Conservation (phyloP, 2,888 invertebrate species). For the Ganaspis brasiliensis region DNA sequence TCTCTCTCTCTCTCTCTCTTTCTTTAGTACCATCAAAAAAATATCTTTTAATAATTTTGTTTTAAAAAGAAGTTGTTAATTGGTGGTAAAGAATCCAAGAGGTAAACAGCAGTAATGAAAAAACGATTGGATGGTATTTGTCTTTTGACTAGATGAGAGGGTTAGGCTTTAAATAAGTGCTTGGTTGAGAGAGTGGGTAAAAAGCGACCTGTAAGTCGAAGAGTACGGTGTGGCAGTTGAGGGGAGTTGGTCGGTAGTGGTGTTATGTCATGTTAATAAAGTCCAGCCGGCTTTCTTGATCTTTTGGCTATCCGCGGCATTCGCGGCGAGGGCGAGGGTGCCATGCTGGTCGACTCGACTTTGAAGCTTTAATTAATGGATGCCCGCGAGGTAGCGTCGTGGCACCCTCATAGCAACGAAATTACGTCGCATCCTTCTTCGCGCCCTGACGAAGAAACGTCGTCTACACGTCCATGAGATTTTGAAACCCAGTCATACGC, state of each 20-base stretch:
- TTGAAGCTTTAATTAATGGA: constrained; percentile 76
- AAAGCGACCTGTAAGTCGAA: neutral
- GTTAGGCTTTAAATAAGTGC: no score
- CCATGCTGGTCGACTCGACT: constrained; percentile 63
- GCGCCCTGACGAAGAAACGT: constrained; percentile 31
- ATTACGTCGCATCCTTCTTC: constrained; percentile 42
- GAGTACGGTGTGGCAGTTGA: constrained; percentile 10
- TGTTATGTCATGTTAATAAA: constrained; percentile 77
- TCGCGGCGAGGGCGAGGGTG: constrained; percentile 60
- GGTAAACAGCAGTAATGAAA: no score
- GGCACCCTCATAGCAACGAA: constrained; percentile 46
- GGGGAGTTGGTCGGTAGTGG: constrained; percentile 60
- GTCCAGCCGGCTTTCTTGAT: constrained; percentile 69
- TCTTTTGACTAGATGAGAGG: neutral
- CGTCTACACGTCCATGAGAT: constrained; percentile 51
- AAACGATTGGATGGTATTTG: neutral
- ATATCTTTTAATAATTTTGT: neutral
- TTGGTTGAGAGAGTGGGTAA: no score
- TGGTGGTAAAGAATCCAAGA: no score
- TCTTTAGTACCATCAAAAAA: neutral
- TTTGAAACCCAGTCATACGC: constrained; percentile 51
- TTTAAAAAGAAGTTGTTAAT: no score
- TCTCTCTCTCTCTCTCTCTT: neutral
- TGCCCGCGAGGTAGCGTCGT: constrained; percentile 54
- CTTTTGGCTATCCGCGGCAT: constrained; percentile 67